These are phyloP conservation scores for Harpalus rubripes DNA, from an alignment of 2,888 invertebrate species.

Conservation along the genomic window DNA sequence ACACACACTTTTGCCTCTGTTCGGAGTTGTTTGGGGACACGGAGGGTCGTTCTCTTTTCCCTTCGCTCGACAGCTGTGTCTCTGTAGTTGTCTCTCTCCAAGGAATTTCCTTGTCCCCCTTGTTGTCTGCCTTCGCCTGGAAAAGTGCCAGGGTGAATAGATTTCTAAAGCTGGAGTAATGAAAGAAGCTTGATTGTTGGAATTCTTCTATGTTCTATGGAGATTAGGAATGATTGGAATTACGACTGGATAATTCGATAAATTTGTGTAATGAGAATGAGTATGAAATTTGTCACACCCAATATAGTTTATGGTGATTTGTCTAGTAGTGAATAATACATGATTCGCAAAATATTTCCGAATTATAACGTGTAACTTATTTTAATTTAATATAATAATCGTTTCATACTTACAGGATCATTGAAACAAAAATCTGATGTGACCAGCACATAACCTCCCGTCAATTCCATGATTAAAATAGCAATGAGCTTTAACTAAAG, in stretches of 20 bases:
- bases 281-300: too few relatives aligned
- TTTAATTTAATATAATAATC: too few relatives aligned
- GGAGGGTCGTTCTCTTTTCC: background rate
- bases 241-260: background rate
- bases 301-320: too few relatives aligned
- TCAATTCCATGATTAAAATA: too few relatives aligned
- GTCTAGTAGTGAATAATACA: too few relatives aligned
- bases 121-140: background rate
- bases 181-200: background rate
- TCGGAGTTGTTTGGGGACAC: background rate
- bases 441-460: too few relatives aligned
- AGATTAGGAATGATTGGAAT: background rate
- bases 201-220: background rate
- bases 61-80: background rate
- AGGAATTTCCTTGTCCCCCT: background rate
- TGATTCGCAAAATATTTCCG: too few relatives aligned
- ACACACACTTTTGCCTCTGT: background rate
- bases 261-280: too few relatives aligned
- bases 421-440: too few relatives aligned
- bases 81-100: background rate
- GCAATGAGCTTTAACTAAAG: too few relatives aligned
- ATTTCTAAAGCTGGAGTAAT: background rate
- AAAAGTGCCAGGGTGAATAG: slow-evolving; percentile 1
- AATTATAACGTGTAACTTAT: too few relatives aligned
- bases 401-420: too few relatives aligned